Base-by-base conservation (phyloP, 1,140 invertebrate species). In the Trichomalopsis sarcophagae region DNA sequence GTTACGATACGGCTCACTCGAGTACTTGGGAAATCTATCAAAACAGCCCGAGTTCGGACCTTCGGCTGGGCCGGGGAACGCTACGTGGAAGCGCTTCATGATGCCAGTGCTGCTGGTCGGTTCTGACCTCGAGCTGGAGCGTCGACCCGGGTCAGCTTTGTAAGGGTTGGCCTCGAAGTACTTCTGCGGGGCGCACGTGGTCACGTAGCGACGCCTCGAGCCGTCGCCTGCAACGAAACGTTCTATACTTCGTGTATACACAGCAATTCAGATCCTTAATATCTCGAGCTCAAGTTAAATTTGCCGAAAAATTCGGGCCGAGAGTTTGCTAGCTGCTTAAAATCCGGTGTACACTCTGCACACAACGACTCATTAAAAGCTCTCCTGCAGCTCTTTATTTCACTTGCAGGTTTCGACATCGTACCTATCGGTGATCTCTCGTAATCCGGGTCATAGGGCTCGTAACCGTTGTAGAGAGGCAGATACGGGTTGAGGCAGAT, bases 1-100 rank as follows among this genome's bases (percentile, higher is more conserved):
- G 9, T 79, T 66, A 11, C 82, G 66, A 33, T 91, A 91, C 17
- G 88, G 89, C 17, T 90, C 89, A 40, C 73, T 81, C 3, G 50
- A 66, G 68, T 89, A 88, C 21, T 47, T 7, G 1, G 91, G 91
- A 74, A 89, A 92, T 87, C 89, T 90, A 77, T 75, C 68, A 74
- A 92, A 92, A 75, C 91, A 91, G 33, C 91, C 91, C 11, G 88
- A 88, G 55, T 91, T 88, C 79, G 86, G 89, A 79, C 91, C 91
- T 3, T 87, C 89, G 0, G 88, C 85, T 80, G 90, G 84, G 80
- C 90, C 89, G 11, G 92, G 91, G 23, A 91, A 92, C 7, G 88
- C 86, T 14, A 90, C 69, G 55, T 89, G 88, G 85, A 92, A 88
- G 4, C 36, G 30, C 0, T 76, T 76, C 33, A 2, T 40, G 14